Evolutionary conservation across 2,888 invertebrate species (phyloP), one percentile per base, ranked within the genome.

Genomic region (Dexiosoma caninum): DNA sequence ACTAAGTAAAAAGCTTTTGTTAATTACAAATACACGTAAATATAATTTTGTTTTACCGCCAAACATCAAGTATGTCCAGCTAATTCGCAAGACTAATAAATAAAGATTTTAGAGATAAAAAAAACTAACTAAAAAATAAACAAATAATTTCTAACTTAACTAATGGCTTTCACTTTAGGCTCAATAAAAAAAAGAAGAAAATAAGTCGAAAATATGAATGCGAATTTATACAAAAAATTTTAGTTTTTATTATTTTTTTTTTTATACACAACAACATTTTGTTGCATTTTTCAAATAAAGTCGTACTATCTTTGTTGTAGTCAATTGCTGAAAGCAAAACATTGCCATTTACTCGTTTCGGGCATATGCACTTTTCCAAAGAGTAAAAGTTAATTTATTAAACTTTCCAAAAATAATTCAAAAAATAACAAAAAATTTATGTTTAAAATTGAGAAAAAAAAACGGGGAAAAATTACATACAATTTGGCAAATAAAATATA

Each of bases 81-180:
- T 46, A 32, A 19, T 44, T 62, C n/a, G n/a, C n/a, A n/a, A n/a
- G n/a, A n/a, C n/a, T n/a, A n/a, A n/a, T n/a, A n/a, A n/a, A n/a
- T n/a, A n/a, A n/a, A n/a, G n/a, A n/a, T n/a, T n/a, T n/a, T n/a
- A n/a, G n/a, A n/a, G n/a, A n/a, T n/a, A n/a, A n/a, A n/a, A n/a
- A n/a, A n/a, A n/a, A n/a, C n/a, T n/a, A n/a, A n/a, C n/a, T n/a
- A n/a, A n/a, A n/a, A n/a, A n/a, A n/a, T n/a, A n/a, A n/a, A n/a
- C n/a, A 21, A 77, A 27, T 62, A 69, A 57, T 51, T 49, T 57
- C 19, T 40, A 64, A 49, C 62, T 40, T 42, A 12, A 7, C 8
- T 21, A 1, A 12, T 57, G 12, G 70, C 77, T 77, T 77, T 77
- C 70, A 77, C 77, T 57, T 57, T 2, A 32, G 49, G 64, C 32